These are phyloP conservation scores for Garra rufa DNA, from an alignment of 2,113 vertebrate species.

Conservation along the genomic window DNA sequence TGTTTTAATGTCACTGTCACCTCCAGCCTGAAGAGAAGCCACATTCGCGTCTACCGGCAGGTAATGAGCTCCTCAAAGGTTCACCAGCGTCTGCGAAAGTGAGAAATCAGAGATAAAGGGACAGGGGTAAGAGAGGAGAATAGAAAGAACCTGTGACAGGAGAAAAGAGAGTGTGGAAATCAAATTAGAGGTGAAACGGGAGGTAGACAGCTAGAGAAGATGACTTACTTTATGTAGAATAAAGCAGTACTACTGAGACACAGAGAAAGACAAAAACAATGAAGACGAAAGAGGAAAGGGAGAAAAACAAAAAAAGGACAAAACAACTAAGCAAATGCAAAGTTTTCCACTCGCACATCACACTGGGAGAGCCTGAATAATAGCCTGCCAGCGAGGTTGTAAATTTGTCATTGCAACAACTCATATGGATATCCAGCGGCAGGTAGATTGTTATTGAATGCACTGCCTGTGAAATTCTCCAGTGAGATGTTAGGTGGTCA, in stretches of 20 bases:
- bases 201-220: constrained; percentile 33
- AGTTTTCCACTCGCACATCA: constrained; percentile 15
- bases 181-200: constrained; percentile 45
- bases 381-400: constrained; percentile 1
- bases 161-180: constrained; percentile 54
- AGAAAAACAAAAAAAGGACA: constrained; percentile 43
- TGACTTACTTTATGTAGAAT: constrained; percentile 32
- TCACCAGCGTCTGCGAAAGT: constrained; percentile 45
- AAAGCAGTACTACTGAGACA: constrained; percentile 6
- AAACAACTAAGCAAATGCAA: not conserved
- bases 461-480: constrained; percentile 37
- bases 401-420: constrained; percentile 37
- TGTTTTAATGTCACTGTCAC: constrained; percentile 53
- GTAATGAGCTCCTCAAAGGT: constrained; percentile 66
- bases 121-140: constrained; percentile 22
- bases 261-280: constrained; percentile 16
- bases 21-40: constrained; percentile 22
- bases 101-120: constrained; percentile 32
- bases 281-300: constrained; percentile 1
- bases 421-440: constrained; percentile 31
- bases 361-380: constrained; percentile 41
- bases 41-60: constrained; percentile 54
- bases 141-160: constrained; percentile 62
- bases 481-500: constrained; percentile 23
- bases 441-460: constrained; percentile 53